phyloP scores from a whole-genome alignment of 1,140 invertebrate genomes.

The Drosophila lacteicornis region DNA sequence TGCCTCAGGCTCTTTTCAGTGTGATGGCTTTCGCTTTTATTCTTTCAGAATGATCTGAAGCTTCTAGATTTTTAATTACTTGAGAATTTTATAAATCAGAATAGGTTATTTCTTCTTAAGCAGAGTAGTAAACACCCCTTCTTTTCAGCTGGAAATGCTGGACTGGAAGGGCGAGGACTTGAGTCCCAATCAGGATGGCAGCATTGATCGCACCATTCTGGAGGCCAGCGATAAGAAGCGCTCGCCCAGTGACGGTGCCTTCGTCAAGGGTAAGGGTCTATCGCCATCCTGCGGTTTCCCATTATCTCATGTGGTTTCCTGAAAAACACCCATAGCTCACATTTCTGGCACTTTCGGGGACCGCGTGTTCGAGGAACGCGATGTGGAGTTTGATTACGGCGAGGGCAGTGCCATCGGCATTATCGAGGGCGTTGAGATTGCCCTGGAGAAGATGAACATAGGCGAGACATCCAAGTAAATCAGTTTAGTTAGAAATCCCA shows the following conservation, averaged over 20 bases:
- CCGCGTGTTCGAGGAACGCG: slow-evolving; percentile 90
- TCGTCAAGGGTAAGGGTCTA: slow-evolving; percentile 89
- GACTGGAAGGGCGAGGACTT: slow-evolving; percentile 95
- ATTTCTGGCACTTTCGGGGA: slow-evolving; percentile 90
- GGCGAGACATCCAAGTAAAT: slow-evolving; percentile 90
- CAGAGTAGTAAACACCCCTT: too few species aligned
- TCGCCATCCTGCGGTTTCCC: slow-evolving; percentile 36
- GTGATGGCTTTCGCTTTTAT: too few species aligned
- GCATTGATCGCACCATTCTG: slow-evolving; percentile 91
- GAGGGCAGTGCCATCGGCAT: slow-evolving; percentile 92
- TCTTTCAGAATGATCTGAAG: too few species aligned
- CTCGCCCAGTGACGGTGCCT: slow-evolving; percentile 92
- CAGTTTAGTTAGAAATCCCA: neutral
- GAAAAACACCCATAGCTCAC: slow-evolving; percentile 87
- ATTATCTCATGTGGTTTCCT: slow-evolving; percentile 40
- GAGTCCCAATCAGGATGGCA: slow-evolving; percentile 92
- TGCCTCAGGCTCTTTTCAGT: neutral
- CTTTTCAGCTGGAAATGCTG: slow-evolving; percentile 91
- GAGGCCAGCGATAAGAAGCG: slow-evolving; percentile 86
- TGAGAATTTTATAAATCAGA: neutral
- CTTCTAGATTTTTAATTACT: neutral
- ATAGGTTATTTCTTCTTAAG: neutral
- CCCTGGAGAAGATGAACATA: slow-evolving; percentile 92
- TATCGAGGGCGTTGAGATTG: slow-evolving; percentile 93
- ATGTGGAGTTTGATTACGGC: slow-evolving; percentile 93